Percentiles rank a stretch among this genome's conserved stretches.
phyloP scores from a whole-genome alignment of 2,113 vertebrate species.

The Psettodes erumei region DNA sequence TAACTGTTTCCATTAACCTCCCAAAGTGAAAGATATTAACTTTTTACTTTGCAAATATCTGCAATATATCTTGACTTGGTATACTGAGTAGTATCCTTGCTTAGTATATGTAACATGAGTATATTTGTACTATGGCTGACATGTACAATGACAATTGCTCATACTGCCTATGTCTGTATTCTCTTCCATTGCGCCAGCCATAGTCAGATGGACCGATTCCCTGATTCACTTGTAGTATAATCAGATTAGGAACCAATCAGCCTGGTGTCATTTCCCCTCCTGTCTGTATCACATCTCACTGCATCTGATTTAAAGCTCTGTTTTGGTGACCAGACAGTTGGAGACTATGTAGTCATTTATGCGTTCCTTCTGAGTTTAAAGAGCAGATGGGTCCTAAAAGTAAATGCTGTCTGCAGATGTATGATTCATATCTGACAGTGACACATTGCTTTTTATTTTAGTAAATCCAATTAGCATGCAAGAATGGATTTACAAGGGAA shows the following conservation, averaged over 20 bases:
- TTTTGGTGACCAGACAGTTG: slow-evolving; percentile 16
- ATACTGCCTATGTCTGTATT: neutral
- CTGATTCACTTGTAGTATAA: slow-evolving; percentile 48
- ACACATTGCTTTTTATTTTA: slow-evolving; percentile 25
- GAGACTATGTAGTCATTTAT: neutral
- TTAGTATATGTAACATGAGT: neutral
- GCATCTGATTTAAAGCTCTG: slow-evolving; percentile 56
- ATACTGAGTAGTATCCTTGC: neutral
- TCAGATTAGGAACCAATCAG: slow-evolving; percentile 58
- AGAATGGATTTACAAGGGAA: slow-evolving; percentile 28
- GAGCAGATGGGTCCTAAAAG: neutral
- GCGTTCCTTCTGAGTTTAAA: neutral
- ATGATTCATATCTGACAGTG: neutral
- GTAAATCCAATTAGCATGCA: slow-evolving; percentile 35
- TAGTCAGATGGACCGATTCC: slow-evolving; percentile 21
- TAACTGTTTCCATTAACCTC: neutral
- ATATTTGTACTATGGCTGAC: neutral
- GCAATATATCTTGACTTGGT: neutral
- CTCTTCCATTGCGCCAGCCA: neutral
- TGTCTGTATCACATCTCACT: slow-evolving; percentile 39
- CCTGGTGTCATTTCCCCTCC: slow-evolving; percentile 62
- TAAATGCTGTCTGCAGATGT: neutral
- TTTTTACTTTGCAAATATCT: neutral
- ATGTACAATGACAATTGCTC: slow-evolving; percentile 1
- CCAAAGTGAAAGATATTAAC: neutral